Evolutionary conservation across 2,113 vertebrate species (phyloP).

Genomic region (Paratilapia polleni): DNA sequence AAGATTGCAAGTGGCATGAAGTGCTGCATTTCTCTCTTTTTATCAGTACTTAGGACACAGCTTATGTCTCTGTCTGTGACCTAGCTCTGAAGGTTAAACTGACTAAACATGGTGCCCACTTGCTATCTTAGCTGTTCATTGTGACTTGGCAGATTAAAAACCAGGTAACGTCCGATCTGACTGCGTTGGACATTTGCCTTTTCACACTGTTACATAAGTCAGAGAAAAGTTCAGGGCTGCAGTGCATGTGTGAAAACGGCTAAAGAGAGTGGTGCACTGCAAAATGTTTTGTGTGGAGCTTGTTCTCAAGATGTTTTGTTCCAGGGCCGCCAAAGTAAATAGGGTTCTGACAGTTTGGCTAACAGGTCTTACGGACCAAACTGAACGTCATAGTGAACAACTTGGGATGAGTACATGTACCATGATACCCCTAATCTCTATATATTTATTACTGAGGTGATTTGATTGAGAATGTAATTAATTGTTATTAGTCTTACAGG

Average conservation of each 20-base stretch:
- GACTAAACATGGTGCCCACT: neutral
- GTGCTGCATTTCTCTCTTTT: neutral
- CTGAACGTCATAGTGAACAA: neutral
- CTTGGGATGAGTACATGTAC: neutral
- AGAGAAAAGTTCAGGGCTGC: neutral
- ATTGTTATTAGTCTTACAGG: conserved; percentile 45
- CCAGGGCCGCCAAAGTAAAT: neutral
- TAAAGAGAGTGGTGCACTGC: neutral
- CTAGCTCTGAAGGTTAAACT: neutral
- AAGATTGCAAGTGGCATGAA: no score
- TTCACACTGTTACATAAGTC: neutral
- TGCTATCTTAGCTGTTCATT: neutral
- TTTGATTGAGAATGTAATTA: conserved; percentile 40
- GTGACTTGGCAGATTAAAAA: no score
- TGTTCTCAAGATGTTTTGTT: no score
- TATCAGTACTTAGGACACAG: no score
- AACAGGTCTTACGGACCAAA: neutral
- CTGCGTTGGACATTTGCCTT: no score
- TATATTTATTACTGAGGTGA: neutral
- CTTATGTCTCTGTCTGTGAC: neutral
- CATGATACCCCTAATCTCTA: neutral
- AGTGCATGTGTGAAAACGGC: neutral
- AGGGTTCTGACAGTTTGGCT: neutral
- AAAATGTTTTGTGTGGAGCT: neutral
- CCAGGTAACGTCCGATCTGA: no score